Evolutionary conservation across 2,888 invertebrate species (phyloP).

Genomic region (Drosophila kambysellisi): DNA sequence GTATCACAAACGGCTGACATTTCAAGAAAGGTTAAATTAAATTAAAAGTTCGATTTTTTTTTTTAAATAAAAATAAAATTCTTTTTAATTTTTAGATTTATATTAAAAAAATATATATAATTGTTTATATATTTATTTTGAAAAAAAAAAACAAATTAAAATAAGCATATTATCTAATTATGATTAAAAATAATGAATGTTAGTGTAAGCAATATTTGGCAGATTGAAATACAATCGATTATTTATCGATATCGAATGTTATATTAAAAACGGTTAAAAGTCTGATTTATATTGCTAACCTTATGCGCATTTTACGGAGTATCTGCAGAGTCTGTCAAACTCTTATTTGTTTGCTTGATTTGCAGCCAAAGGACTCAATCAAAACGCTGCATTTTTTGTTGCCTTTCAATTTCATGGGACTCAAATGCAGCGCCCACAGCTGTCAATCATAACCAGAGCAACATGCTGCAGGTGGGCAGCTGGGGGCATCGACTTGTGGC

Average conservation of each 20-base stretch:
- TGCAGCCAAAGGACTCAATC: slow-evolving; percentile 62
- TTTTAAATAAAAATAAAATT: background rate
- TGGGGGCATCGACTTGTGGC: slow-evolving; percentile 6
- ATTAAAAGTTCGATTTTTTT: background rate
- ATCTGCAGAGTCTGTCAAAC: slow-evolving; percentile 2
- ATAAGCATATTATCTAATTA: too few relatives aligned
- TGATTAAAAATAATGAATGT: too few relatives aligned
- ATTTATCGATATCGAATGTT: background rate
- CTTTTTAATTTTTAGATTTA: background rate
- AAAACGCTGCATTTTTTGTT: slow-evolving; percentile 65
- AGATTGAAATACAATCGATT: background rate
- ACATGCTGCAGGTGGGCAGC: slow-evolving; percentile 67
- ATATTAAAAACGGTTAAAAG: background rate
- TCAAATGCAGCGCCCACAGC: slow-evolving; percentile 69
- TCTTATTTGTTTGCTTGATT: background rate
- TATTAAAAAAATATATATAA: background rate
- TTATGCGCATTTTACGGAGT: slow-evolving; percentile 12
- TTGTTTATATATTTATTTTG: background rate
- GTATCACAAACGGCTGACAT: too few relatives aligned
- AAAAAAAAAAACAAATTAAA: too few relatives aligned
- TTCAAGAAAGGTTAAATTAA: too few relatives aligned
- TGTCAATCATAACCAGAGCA: slow-evolving; percentile 72
- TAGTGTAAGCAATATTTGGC: too few relatives aligned
- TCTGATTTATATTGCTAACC: too few relatives aligned
- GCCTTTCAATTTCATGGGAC: slow-evolving; percentile 64